These are phyloP conservation scores for Corythaeola cristata DNA, from an alignment of 2,113 vertebrate species.

Conservation along the genomic window DNA sequence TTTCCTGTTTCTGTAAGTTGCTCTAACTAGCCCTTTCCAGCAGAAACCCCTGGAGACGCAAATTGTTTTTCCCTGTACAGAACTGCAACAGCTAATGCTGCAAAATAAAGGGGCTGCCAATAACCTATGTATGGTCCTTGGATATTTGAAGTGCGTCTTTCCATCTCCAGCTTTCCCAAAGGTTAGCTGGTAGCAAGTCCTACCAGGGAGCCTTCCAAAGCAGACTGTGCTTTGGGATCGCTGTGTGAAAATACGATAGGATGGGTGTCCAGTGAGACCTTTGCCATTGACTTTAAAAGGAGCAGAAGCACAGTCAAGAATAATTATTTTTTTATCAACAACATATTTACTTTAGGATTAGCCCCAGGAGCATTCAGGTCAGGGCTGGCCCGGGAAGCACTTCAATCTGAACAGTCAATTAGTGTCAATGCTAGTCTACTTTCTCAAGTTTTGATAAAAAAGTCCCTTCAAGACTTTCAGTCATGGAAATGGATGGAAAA, in stretches of 20 bases:
- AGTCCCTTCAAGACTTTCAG: background rate
- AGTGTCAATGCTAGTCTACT: background rate
- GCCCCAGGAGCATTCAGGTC: background rate
- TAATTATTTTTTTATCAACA: constrained; percentile 2
- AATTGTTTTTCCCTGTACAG: background rate
- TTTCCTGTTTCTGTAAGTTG: background rate
- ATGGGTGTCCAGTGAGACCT: background rate
- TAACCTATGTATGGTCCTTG: background rate
- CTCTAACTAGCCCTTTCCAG: background rate
- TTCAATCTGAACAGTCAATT: background rate
- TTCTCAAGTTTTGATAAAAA: background rate
- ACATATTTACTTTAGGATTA: background rate
- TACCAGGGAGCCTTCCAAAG: background rate
- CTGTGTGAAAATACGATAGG: background rate
- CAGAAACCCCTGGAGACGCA: background rate
- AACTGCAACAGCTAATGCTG: background rate
- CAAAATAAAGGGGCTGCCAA: background rate
- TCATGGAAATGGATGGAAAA: background rate
- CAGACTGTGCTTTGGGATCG: background rate
- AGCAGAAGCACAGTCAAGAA: background rate
- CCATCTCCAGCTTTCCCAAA: background rate
- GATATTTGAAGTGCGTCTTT: background rate
- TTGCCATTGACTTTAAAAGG: background rate
- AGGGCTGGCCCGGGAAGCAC: background rate
- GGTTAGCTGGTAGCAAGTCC: background rate